Conservation (phyloP, 2,888 invertebrate species). For the Nasonia oneida region DNA sequence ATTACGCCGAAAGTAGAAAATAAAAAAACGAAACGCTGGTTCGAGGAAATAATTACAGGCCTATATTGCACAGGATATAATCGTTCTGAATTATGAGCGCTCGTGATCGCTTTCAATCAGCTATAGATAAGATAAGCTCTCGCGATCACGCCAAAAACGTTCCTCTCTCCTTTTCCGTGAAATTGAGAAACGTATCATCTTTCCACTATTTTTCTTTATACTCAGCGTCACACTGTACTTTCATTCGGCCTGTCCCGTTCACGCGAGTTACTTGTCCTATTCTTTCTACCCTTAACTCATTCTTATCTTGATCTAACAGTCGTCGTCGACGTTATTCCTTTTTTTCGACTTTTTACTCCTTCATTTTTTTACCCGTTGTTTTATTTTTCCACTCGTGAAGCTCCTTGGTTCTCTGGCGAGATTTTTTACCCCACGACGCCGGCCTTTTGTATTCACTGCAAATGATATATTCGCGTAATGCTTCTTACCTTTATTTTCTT, state of each 20-base stretch:
- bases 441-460: not conserved
- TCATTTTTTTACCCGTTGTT: not conserved
- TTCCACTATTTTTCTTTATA: constrained; percentile 23
- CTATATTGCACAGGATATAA: not conserved
- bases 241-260: not conserved
- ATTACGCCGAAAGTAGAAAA: not conserved
- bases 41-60: not conserved
- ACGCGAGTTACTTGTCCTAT: not conserved
- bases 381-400: not conserved
- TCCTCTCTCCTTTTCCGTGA: constrained; percentile 1
- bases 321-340: not conserved
- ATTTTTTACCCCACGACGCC: not conserved
- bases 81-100: constrained; percentile 26
- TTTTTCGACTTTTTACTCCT: not conserved
- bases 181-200: constrained; percentile 9
- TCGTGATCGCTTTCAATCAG: constrained; percentile 31
- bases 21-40: not conserved
- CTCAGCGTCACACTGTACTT: not conserved
- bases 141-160: constrained; percentile 11
- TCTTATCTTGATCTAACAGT: not conserved
- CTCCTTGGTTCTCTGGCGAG: not conserved
- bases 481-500: not conserved
- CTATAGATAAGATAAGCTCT: constrained; percentile 14
- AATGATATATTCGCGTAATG: not conserved
- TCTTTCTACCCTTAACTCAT: not conserved